phyloP scores from a whole-genome alignment of 2,113 vertebrate genomes.

The Xerus inauris region DNA sequence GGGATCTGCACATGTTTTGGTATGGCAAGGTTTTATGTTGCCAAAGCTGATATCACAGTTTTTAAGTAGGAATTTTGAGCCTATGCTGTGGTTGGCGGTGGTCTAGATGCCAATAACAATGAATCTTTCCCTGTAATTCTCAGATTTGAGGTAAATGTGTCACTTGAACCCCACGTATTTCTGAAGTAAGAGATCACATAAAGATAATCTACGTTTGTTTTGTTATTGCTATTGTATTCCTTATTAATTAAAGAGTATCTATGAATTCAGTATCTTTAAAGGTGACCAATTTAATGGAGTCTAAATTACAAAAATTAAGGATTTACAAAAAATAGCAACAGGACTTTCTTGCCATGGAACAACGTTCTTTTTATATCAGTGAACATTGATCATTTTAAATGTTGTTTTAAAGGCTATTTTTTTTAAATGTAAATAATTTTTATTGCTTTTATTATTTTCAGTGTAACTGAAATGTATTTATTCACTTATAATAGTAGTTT shows the following conservation, averaged over 20 bases:
- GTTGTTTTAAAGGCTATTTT: neutral
- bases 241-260: neutral
- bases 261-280: neutral
- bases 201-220: neutral
- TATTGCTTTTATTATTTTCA: neutral
- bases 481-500: neutral
- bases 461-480: neutral
- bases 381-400: neutral
- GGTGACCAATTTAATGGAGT: neutral
- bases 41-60: neutral
- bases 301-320: neutral
- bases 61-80: neutral
- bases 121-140: neutral
- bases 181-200: neutral
- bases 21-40: neutral
- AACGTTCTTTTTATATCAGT: neutral
- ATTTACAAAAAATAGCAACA: neutral
- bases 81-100: neutral
- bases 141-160: neutral
- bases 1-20: neutral
- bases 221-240: neutral
- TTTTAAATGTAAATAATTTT: neutral
- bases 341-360: neutral
- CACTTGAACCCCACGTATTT: neutral
- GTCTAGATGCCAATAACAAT: neutral